Conservation (phyloP, 2,113 vertebrate species). For the Oncorhynchus nerka region DNA sequence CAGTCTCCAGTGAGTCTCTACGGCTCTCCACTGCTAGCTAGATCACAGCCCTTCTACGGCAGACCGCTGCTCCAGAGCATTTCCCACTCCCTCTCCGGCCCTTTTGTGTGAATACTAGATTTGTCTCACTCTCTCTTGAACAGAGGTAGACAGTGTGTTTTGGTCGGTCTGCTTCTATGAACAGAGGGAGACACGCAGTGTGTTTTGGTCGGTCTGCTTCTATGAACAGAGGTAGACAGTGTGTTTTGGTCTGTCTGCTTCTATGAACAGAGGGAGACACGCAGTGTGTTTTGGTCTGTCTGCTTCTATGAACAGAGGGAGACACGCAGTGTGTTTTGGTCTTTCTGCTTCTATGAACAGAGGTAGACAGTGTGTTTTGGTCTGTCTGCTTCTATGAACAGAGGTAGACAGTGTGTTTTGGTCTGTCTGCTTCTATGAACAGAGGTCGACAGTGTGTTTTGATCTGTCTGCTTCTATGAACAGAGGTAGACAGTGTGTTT, state of each 20-base stretch:
- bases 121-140: neutral
- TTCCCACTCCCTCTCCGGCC: neutral
- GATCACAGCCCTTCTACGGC: neutral
- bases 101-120: slow-evolving; percentile 5
- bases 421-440: no score
- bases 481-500: neutral
- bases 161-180: neutral
- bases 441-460: neutral
- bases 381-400: no score
- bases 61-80: neutral
- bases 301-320: no score
- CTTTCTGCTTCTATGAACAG: no score
- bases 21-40: slow-evolving; percentile 14
- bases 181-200: neutral
- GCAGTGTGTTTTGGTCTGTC: neutral
- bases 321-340: neutral
- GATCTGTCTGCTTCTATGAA: no score
- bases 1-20: neutral
- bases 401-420: neutral
- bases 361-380: neutral
- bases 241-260: neutral
- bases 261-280: no score
- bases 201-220: neutral
- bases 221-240: neutral
- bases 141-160: neutral